phyloP scores from a whole-genome alignment of 1,140 invertebrate species.

The Heliconius himera region DNA sequence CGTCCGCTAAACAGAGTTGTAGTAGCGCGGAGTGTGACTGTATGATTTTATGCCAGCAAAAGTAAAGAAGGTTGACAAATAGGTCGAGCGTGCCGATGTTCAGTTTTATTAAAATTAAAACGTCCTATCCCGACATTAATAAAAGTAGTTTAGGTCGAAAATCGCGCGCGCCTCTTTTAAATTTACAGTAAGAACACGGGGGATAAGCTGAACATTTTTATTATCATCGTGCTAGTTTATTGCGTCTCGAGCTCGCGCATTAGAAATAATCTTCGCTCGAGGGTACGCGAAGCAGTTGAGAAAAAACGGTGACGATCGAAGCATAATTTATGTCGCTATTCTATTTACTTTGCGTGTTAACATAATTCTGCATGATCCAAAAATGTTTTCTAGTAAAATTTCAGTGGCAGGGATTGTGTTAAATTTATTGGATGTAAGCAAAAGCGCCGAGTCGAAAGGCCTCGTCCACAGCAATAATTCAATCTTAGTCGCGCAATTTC shows the following conservation, averaged over 20 bases:
- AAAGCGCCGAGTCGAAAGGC: conserved; percentile 61
- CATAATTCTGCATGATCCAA: conserved; percentile 5
- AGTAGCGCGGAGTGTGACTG: conserved; percentile 65
- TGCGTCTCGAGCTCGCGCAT: conserved; percentile 66
- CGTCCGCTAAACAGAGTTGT: conserved; percentile 47
- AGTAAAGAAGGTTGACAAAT: conserved; percentile 81
- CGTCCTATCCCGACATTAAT: conserved; percentile 69
- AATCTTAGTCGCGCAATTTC: conserved; percentile 73
- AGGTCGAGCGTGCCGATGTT: conserved; percentile 75
- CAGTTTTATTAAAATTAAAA: conserved; percentile 81
- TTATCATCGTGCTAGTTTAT: conserved; percentile 74
- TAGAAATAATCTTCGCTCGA: conserved; percentile 68
- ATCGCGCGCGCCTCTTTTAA: conserved; percentile 55
- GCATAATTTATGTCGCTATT: conserved; percentile 10
- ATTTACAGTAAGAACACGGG: conserved; percentile 64
- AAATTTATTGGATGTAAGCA: conserved; percentile 66
- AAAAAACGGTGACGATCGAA: conserved; percentile 21
- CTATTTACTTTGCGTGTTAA: not conserved
- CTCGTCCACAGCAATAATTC: conserved; percentile 70
- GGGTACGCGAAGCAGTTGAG: conserved; percentile 34
- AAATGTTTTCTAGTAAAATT: conserved; percentile 9
- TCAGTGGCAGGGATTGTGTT: conserved; percentile 38
- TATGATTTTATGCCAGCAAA: conserved; percentile 78
- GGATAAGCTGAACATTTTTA: conserved; percentile 75
- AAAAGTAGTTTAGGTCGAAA: conserved; percentile 66